phyloP scores from a whole-genome alignment of 2,113 vertebrate species.

The Proterorhinus semilunaris region DNA sequence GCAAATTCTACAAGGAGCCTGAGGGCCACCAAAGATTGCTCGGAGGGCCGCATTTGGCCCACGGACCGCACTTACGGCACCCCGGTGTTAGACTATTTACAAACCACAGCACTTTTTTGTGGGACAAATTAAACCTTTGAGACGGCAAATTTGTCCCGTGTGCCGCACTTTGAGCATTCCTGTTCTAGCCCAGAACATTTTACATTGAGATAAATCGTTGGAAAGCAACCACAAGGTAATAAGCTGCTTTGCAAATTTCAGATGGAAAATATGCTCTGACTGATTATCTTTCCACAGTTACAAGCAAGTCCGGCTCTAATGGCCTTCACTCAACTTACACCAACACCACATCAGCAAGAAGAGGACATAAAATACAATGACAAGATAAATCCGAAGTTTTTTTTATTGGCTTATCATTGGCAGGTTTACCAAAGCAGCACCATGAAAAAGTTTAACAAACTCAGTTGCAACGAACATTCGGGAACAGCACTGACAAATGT shows the following conservation, averaged over 20 bases:
- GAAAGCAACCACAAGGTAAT: constrained; percentile 46
- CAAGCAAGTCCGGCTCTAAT: neutral
- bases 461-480: constrained; percentile 42
- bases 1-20: too few relatives aligned
- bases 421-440: constrained; percentile 70
- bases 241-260: constrained; percentile 19
- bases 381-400: constrained; percentile 48
- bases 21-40: too few relatives aligned
- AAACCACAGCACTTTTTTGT: too few relatives aligned
- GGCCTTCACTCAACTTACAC: neutral
- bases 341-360: neutral
- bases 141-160: too few relatives aligned
- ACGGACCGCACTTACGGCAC: too few relatives aligned
- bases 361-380: constrained; percentile 18
- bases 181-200: too few relatives aligned
- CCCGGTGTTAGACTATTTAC: too few relatives aligned
- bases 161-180: too few relatives aligned
- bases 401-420: constrained; percentile 68
- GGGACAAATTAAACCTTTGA: too few relatives aligned
- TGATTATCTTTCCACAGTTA: constrained; percentile 14
- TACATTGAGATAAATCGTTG: neutral
- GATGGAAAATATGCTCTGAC: constrained; percentile 45
- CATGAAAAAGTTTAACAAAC: constrained; percentile 39
- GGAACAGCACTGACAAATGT: constrained; percentile 40
- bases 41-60: too few relatives aligned